Evolutionary conservation across 2,113 vertebrate species (phyloP).

Genomic region (Pseudolaguvia tuberculata): DNA sequence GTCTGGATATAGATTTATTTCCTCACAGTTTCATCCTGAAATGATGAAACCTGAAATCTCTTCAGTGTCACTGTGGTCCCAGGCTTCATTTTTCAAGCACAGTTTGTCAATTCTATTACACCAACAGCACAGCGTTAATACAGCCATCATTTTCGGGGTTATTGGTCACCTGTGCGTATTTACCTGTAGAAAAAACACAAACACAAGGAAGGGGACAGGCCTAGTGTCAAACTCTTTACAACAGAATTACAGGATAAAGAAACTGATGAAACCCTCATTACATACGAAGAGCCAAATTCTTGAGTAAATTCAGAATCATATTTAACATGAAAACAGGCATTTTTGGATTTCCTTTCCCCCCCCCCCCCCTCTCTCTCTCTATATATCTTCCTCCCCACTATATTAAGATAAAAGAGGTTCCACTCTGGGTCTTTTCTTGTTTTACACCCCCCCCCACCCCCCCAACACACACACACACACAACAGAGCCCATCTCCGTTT

Average conservation of each 20-base stretch:
- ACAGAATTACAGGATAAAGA: background rate
- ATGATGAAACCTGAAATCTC: background rate
- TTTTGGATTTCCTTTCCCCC: too few species aligned
- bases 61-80: background rate
- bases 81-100: constrained; percentile 32
- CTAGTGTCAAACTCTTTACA: background rate
- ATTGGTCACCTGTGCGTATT: constrained; percentile 97
- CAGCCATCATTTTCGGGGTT: constrained; percentile 98
- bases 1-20: background rate
- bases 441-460: too few species aligned
- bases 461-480: too few species aligned
- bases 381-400: too few species aligned
- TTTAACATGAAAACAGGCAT: too few species aligned
- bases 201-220: too few species aligned
- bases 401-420: too few species aligned
- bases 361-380: too few species aligned
- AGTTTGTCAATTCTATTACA: constrained; percentile 64
- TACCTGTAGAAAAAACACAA: constrained; percentile 68
- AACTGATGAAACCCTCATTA: background rate
- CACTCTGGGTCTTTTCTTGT: too few species aligned
- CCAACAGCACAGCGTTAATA: constrained; percentile 90
- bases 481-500: too few species aligned
- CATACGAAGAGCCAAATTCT: too few species aligned
- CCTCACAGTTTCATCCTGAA: background rate
- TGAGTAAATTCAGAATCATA: too few species aligned